phyloP scores from a whole-genome alignment of 1,140 invertebrate species.

The Yoshiicerus persimilis region DNA sequence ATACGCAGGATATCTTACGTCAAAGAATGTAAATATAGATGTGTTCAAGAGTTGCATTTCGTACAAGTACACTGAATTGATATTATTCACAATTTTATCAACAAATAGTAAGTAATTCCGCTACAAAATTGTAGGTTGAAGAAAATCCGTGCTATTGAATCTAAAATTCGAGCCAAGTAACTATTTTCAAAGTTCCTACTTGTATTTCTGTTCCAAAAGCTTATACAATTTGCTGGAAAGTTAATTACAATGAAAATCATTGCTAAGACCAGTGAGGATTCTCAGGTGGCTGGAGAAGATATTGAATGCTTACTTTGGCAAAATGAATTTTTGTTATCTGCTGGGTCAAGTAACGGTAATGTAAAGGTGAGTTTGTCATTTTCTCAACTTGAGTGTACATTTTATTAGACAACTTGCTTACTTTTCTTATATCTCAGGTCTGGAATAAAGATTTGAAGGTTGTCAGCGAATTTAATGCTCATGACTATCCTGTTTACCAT shows the following conservation, averaged over 20 bases:
- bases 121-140: no score
- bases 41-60: no score
- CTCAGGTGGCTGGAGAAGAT: background rate
- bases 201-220: no score
- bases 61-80: no score
- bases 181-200: no score
- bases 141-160: no score
- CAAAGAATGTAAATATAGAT: no score
- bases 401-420: background rate
- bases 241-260: background rate
- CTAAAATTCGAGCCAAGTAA: no score
- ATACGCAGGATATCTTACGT: no score
- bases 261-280: background rate
- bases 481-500: conserved; percentile 24
- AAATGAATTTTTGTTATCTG: background rate
- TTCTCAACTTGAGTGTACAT: background rate
- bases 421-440: background rate
- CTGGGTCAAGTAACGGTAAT: background rate
- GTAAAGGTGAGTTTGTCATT: background rate
- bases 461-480: background rate
- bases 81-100: no score
- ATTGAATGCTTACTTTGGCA: background rate
- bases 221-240: background rate
- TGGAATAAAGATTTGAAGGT: background rate
- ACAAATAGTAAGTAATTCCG: no score